A percentile compares a stretch with the other conserved stretches of the same genome.
These are phyloP conservation scores for Hippocampus abdominalis DNA, from an alignment of 2,113 vertebrate genomes.

Conservation along the genomic window DNA sequence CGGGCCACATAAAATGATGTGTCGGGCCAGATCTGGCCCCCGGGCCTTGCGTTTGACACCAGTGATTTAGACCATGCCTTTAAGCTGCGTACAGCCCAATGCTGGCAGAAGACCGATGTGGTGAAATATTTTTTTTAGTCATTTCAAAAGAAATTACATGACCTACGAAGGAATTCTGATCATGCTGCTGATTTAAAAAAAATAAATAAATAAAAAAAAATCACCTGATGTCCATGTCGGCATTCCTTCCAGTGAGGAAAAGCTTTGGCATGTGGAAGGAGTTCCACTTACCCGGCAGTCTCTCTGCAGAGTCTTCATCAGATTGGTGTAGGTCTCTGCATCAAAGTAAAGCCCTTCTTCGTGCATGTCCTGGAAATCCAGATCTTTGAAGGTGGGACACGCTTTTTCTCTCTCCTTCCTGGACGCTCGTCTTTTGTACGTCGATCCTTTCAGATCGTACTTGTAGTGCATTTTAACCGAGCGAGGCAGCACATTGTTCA, in stretches of 20 bases:
- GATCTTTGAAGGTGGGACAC: constrained; percentile 72
- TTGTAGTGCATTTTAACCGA: constrained; percentile 77
- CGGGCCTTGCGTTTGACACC: too few relatives aligned
- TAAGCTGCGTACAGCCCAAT: neutral
- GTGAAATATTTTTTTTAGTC: neutral
- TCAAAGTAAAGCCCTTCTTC: constrained; percentile 95
- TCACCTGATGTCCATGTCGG: neutral
- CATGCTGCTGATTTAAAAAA: neutral
- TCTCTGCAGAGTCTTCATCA: constrained; percentile 94
- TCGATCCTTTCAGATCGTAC: constrained; percentile 77
- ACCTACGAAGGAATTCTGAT: constrained; percentile 4
- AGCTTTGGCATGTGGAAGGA: neutral
- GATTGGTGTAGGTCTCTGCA: constrained; percentile 85
- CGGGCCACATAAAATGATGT: too few relatives aligned
- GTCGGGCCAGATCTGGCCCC: too few relatives aligned
- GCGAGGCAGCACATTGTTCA: constrained; percentile 77
- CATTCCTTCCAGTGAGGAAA: neutral
- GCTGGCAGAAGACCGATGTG: constrained; percentile 7
- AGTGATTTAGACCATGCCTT: neutral
- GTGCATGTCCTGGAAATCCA: constrained; percentile 89
- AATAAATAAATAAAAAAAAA: neutral
- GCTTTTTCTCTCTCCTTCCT: constrained; percentile 73
- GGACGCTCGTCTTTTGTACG: constrained; percentile 73
- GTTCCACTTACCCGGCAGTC: constrained; percentile 86
- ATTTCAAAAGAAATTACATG: neutral